These are phyloP conservation scores for Uria aalge DNA, from an alignment of 2,113 vertebrate genomes.

Conservation along the genomic window DNA sequence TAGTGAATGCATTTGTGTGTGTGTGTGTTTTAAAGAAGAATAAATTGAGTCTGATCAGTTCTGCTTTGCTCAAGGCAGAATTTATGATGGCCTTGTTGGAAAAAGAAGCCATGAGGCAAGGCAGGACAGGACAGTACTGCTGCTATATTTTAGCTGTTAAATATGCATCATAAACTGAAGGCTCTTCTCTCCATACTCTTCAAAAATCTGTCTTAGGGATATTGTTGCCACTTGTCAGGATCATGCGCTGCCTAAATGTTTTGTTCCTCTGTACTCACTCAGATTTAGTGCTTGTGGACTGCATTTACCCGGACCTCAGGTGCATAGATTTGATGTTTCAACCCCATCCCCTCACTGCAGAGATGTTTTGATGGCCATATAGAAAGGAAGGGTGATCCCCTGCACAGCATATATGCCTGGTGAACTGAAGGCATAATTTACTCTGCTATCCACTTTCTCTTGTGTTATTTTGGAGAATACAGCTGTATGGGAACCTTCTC, in stretches of 20 bases:
- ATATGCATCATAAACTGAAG: slow-evolving; percentile 20
- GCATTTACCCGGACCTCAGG: not conserved
- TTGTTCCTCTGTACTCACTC: not conserved
- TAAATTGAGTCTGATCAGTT: slow-evolving; percentile 36
- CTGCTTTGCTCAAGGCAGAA: slow-evolving; percentile 42
- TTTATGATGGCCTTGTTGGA: slow-evolving; percentile 44
- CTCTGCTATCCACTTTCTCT: not conserved
- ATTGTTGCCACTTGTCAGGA: not conserved
- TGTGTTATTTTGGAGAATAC: not conserved
- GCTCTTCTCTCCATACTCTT: not conserved
- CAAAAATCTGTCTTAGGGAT: not conserved
- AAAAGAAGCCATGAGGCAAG: not conserved
- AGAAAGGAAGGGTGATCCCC: not conserved
- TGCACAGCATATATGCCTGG: not conserved
- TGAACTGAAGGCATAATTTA: not conserved
- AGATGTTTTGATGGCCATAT: not conserved
- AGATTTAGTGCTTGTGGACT: not conserved
- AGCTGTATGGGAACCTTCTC: not conserved
- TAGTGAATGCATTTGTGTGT: slow-evolving; percentile 27
- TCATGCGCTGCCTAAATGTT: not conserved
- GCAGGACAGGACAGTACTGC: not conserved
- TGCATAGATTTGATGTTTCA: not conserved
- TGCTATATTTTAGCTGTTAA: slow-evolving; percentile 27
- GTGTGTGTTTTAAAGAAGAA: slow-evolving; percentile 25
- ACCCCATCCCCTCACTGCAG: not conserved